Evolutionary conservation across 2,113 vertebrate genomes (phyloP), one percentile per base, ranked within the genome.

Genomic region (Perccottus glenii): DNA sequence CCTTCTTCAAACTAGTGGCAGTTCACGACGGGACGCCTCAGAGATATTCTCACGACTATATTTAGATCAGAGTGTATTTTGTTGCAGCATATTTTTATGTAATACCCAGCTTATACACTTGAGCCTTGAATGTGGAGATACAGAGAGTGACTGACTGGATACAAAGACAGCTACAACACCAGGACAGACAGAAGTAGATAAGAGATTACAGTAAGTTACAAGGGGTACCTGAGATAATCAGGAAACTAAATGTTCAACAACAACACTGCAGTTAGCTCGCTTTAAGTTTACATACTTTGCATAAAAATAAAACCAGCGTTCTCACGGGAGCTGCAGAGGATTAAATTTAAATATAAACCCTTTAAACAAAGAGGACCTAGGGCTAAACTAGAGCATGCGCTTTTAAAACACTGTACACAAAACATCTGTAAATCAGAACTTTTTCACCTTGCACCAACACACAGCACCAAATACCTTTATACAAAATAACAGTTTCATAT

Each of bases 81-180:
- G 11, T 70, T 85, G 82, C 86, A 89, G 88, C 87, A 89, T 85
- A 77, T 82, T 81, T 80, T 59, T 59, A 62, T 73, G 51, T 55
- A 56, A 78, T 72, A 84, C 60, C 56, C 80, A 82, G 75, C 35
- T 32, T 5, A 67, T 44, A 62, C 52, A 42, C 14, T 79, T 64
- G 64, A 33, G 47, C 70, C 60, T 75, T 71, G 73, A 52, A 74
- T 65, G 67, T 69, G 67, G 36, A 64, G 75, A 68, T 79, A 16
- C 55, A 43, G 48, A 75, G 32, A 36, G 48, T 47, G 67, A 80
- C 76, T 14, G 60, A 82, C 38, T 64, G 71, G 58, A 71, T 32
- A 86, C 84, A 59, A 62, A 76, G 57, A 85, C 80, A 12, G 83
- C 83, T 4, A 75, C 64, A 43, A 63, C 45, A 84, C 61, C 9